Conservation (phyloP, 2,888 invertebrate genomes). For the Dasypogon diadema region DNA sequence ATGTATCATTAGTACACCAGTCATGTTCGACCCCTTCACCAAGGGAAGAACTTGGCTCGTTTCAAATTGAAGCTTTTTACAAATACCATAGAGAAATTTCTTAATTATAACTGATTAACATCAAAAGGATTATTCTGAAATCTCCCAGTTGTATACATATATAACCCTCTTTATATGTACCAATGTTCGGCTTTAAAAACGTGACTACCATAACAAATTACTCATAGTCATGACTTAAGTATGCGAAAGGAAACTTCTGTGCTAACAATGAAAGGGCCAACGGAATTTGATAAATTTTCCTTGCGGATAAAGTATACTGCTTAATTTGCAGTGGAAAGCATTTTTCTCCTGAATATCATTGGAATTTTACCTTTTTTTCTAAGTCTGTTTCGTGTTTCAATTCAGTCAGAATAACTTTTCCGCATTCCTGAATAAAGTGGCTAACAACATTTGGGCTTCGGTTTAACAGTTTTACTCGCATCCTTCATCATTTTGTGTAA, state of each 20-base stretch:
- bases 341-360: conserved; percentile 27
- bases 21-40: conserved; percentile 28
- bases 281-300: conserved; percentile 54
- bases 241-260: conserved; percentile 53
- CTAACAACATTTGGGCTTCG: neutral
- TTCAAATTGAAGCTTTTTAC: conserved; percentile 55
- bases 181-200: conserved; percentile 47
- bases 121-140: conserved; percentile 56
- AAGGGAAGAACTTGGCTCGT: conserved; percentile 34
- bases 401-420: conserved; percentile 40
- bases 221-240: conserved; percentile 50
- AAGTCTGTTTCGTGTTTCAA: conserved; percentile 28
- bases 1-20: conserved; percentile 29
- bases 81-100: conserved; percentile 56
- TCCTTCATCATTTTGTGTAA: conserved; percentile 25
- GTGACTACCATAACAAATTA: conserved; percentile 52
- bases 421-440: neutral
- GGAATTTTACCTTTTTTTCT: conserved; percentile 35
- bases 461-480: neutral
- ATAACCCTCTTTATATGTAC: conserved; percentile 51
- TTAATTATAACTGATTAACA: conserved; percentile 57
- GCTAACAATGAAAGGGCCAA: conserved; percentile 54
- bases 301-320: conserved; percentile 31
- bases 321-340: conserved; percentile 22
- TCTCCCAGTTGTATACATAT: conserved; percentile 51